Percentiles rank a stretch among this genome's conserved stretches.
Conservation (phyloP, 2,113 vertebrate genomes). For the Chauna torquata region DNA sequence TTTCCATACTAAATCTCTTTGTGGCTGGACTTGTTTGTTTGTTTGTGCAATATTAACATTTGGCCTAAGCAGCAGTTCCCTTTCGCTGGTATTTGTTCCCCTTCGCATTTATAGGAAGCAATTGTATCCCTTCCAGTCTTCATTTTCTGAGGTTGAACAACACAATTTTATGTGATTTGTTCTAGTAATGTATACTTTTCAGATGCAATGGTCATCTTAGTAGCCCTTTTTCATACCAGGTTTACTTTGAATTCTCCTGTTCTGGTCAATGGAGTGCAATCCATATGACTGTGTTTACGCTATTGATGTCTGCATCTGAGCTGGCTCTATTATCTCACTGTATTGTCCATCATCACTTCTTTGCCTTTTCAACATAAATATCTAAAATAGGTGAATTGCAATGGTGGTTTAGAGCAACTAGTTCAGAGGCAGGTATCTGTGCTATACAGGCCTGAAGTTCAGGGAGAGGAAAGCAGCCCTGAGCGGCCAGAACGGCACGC, state of each 20-base stretch:
- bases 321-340: neutral
- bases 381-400: neutral
- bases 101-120: neutral
- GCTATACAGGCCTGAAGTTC: neutral
- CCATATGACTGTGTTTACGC: neutral
- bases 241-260: neutral
- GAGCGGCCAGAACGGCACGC: neutral
- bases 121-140: neutral
- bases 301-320: neutral
- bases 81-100: neutral
- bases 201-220: neutral
- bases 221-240: neutral
- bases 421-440: neutral
- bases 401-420: neutral
- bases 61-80: neutral
- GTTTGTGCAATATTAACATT: neutral
- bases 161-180: neutral
- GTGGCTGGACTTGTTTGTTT: neutral
- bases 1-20: too few species aligned
- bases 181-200: neutral
- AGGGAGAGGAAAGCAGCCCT: neutral
- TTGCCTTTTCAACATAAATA: neutral
- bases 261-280: neutral
- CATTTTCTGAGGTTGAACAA: neutral
- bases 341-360: neutral